Base-by-base conservation (phyloP, 1,140 invertebrate species). In the Cotesia typhae region DNA sequence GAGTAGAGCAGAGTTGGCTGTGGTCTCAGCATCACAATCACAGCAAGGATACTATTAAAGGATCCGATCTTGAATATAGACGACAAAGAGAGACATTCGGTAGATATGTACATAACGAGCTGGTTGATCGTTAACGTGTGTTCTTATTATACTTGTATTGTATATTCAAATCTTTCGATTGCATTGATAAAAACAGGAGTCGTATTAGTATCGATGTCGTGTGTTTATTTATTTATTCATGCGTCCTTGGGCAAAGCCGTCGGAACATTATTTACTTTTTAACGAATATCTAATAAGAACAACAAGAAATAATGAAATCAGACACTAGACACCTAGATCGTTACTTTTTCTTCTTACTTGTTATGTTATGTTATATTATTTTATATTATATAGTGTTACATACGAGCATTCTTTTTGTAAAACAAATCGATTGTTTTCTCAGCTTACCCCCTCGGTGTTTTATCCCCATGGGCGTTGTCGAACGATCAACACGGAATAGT, bases 91-190 rank as follows among this genome's bases (percentile, higher is more conserved):
- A 37, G 63, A 65, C 41, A 65, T 65, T 65, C 63, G 37, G 20
- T 65, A 55, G 52, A 51, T 67, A 61, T 52, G 64, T 59, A 51
- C 53, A 72, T 72, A 72, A 72, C 71, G 71, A 72, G 71, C 64
- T 59, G 37, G n/a, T 38, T 28, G 51, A 51, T 67, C 65, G 65
- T 72, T 67, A 72, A 72, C 71, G 71, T 67, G 65, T 72, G 71
- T 72, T 72, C 66, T 35, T 14, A 63, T 67, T 55, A 51, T 17
- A 17, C 17, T 59, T 20, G 41, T 47, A 47, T 47, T 65, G 28
- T 61, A 37, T n/a, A 36, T 35, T 37, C 63, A 41, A 65, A 65
- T 65, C 36, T 37, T 12, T 47, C 3, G 36, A 61, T 61, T 28
- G 59, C 12, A 65, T 65, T 65, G 53, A 67, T 51, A 67, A 52